phyloP scores from a whole-genome alignment of 2,797 vertebrate species.

The Manis pentadactyla region DNA sequence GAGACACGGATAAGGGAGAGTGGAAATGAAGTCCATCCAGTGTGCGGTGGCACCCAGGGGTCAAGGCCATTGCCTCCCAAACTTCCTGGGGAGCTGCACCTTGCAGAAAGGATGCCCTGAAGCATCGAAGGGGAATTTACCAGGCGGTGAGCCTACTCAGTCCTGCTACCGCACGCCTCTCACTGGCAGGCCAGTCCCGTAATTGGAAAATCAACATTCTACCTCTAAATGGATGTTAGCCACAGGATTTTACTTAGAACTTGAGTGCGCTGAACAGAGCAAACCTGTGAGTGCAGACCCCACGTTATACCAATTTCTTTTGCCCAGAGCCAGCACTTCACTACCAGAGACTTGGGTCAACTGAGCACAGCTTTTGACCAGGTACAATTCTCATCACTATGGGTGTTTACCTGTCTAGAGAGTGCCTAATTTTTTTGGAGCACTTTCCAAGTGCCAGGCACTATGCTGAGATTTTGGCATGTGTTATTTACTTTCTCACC shows the following conservation, averaged over 20 bases:
- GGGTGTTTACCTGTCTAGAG: background rate
- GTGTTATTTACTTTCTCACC: background rate
- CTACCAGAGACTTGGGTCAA: background rate
- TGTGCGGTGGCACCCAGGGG: background rate
- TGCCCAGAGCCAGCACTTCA: background rate
- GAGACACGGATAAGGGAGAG: background rate
- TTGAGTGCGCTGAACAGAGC: background rate
- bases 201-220: background rate
- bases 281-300: background rate
- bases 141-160: background rate
- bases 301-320: background rate
- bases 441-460: background rate
- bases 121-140: background rate
- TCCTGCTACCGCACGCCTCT: background rate
- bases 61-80: background rate
- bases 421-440: background rate
- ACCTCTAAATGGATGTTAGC: background rate
- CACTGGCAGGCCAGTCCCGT: background rate
- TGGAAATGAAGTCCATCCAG: background rate
- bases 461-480: background rate
- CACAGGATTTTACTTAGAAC: background rate
- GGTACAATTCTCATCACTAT: background rate
- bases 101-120: background rate
- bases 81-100: background rate
- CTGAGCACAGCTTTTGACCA: background rate